These are phyloP conservation scores for Stratiomys singularior DNA, from an alignment of 2,888 invertebrate genomes.

Conservation along the genomic window DNA sequence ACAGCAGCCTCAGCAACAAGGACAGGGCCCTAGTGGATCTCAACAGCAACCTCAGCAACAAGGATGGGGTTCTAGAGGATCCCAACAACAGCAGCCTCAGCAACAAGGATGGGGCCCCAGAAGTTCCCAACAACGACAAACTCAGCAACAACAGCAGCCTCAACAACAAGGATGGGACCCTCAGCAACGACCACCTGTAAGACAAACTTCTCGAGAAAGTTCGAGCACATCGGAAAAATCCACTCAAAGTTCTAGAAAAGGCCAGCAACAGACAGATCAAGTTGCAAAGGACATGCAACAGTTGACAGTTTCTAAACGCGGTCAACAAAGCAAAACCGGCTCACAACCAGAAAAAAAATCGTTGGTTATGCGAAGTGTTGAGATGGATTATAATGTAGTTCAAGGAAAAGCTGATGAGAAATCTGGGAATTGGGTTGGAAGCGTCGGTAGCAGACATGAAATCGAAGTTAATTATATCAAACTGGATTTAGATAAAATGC, in stretches of 20 bases:
- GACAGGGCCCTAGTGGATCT: not conserved
- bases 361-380: not conserved
- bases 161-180: conserved; percentile 16
- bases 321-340: too few species aligned
- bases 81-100: conserved; percentile 10
- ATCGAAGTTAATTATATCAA: conserved; percentile 75
- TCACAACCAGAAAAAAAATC: not conserved
- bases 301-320: too few species aligned
- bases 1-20: conserved; percentile 11
- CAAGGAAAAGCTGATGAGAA: conserved; percentile 7
- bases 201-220: not conserved
- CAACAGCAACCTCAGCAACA: conserved; percentile 42
- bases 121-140: conserved; percentile 20
- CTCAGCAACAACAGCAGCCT: conserved; percentile 36
- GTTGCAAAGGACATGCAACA: not conserved
- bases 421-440: not conserved
- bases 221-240: not conserved
- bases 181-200: conserved; percentile 39
- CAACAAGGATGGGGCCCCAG: conserved; percentile 13
- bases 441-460: conserved; percentile 56
- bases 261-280: not conserved
- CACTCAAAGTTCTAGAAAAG: not conserved
- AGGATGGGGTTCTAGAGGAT: not conserved
- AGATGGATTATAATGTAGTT: not conserved
- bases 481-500: conserved; percentile 67